Percentiles rank a stretch among this genome's conserved stretches.
Conservation (phyloP, 2,113 vertebrate species). For the Neolamprologus kungweensis region DNA sequence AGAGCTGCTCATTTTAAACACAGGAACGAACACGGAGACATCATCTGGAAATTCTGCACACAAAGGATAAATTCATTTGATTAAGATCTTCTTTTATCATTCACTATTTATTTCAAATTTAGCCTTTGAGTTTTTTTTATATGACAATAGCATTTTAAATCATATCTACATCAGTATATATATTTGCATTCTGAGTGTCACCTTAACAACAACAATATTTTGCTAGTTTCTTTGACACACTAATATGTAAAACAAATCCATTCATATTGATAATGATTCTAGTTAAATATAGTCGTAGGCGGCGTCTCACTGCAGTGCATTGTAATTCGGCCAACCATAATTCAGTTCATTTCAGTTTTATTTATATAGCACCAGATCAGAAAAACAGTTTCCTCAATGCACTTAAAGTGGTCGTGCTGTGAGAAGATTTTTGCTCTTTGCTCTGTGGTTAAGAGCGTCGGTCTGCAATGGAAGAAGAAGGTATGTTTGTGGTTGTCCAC, state of each 20-base stretch:
- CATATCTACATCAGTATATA: no score
- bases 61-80: no score
- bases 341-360: background rate
- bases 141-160: no score
- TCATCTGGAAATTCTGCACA: fast-evolving
- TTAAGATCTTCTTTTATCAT: no score
- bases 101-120: no score
- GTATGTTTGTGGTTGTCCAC: background rate
- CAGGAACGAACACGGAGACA: fast-evolving
- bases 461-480: background rate
- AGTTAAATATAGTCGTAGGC: fast-evolving
- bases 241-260: background rate
- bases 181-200: background rate
- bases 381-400: background rate
- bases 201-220: fast-evolving
- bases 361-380: fast-evolving
- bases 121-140: no score
- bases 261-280: background rate
- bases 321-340: fast-evolving
- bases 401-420: background rate
- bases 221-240: background rate
- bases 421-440: background rate
- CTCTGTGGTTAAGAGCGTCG: background rate
- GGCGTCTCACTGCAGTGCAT: fast-evolving
- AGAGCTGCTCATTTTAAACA: fast-evolving